Conservation (phyloP, 2,888 invertebrate species). For the Cryptocephalus primarius region DNA sequence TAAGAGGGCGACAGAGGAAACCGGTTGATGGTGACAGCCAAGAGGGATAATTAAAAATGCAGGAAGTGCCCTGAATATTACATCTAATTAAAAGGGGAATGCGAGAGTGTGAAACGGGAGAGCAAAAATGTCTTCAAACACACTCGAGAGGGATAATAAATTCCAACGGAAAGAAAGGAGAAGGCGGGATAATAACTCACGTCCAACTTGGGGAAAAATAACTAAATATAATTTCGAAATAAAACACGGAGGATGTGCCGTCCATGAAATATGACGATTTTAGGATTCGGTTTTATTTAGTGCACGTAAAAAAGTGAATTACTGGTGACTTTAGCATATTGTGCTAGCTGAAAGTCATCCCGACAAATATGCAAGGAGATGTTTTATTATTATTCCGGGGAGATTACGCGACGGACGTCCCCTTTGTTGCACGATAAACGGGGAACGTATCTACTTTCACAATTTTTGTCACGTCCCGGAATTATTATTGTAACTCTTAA, state of each 20-base stretch:
- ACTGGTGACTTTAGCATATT: conserved; percentile 9
- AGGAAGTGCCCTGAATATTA: conserved; percentile 13
- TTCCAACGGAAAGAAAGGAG: conserved; percentile 20
- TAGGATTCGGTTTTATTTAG: conserved; percentile 11
- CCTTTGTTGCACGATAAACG: too few relatives aligned
- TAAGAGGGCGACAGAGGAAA: not conserved
- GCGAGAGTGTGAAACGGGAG: conserved; percentile 20
- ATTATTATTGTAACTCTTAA: too few relatives aligned
- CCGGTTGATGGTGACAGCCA: not conserved
- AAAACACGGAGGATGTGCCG: conserved; percentile 19
- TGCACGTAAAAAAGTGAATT: conserved; percentile 11
- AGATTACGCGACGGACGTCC: too few relatives aligned
- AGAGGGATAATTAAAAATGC: conserved; percentile 24
- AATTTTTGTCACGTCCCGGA: too few relatives aligned
- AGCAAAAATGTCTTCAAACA: conserved; percentile 25
- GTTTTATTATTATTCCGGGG: too few relatives aligned
- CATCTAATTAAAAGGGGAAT: conserved; percentile 25
- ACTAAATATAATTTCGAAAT: conserved; percentile 25
- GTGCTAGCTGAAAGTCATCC: not conserved
- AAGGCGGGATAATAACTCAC: conserved; percentile 25
- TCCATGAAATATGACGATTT: conserved; percentile 23
- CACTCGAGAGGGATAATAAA: conserved; percentile 25
- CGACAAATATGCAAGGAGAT: too few relatives aligned
- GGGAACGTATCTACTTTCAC: too few relatives aligned
- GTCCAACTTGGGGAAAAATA: conserved; percentile 21